Conservation (phyloP, 1,140 invertebrate species). For the Arctopsyche grandis region DNA sequence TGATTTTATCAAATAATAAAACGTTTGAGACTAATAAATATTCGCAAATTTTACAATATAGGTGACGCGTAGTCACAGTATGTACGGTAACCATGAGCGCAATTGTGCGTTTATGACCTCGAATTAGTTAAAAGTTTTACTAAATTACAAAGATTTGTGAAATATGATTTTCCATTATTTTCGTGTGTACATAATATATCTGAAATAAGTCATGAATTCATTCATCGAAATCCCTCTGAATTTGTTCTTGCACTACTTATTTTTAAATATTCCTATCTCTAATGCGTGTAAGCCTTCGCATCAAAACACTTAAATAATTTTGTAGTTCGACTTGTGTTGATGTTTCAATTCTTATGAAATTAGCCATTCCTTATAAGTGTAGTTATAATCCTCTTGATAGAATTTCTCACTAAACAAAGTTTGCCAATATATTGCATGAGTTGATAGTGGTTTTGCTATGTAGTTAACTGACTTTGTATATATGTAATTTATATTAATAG, state of each 20-base stretch:
- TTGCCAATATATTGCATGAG: slow-evolving; percentile 50
- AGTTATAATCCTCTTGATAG: slow-evolving; percentile 48
- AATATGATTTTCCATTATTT: not conserved
- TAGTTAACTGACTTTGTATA: slow-evolving; percentile 48
- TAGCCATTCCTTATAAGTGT: slow-evolving; percentile 52
- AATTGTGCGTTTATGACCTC: too few relatives aligned
- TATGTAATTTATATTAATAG: slow-evolving; percentile 55
- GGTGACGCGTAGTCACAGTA: not conserved
- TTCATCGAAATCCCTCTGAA: not conserved
- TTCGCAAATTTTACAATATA: not conserved
- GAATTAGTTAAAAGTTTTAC: not conserved
- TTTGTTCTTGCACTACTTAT: not conserved
- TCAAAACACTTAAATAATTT: not conserved
- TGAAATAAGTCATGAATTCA: not conserved
- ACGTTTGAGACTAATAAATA: not conserved
- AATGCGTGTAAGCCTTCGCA: not conserved
- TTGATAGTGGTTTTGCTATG: slow-evolving; percentile 32
- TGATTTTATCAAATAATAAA: not conserved
- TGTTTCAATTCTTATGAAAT: slow-evolving; percentile 42
- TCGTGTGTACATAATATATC: not conserved
- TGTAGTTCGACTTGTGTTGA: slow-evolving; percentile 16
- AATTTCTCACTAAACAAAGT: slow-evolving; percentile 45
- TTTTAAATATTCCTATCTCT: not conserved
- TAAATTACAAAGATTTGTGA: not conserved
- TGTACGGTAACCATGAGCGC: too few relatives aligned